A percentile compares a stretch with the other conserved stretches of the same genome.
phyloP scores from a whole-genome alignment of 2,888 invertebrate genomes.

The Leptopterna dolabrata region DNA sequence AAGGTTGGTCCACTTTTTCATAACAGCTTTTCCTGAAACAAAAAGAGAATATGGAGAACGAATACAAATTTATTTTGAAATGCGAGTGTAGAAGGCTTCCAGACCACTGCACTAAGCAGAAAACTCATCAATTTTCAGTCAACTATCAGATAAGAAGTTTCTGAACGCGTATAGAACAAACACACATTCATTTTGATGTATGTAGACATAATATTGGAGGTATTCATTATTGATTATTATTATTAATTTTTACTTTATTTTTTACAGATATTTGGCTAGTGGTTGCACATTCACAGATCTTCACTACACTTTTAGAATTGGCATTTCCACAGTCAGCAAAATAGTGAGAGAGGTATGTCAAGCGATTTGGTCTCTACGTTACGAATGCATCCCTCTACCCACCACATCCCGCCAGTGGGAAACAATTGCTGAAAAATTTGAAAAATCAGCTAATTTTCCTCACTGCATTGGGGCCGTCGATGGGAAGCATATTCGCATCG shows the following conservation, averaged over 20 bases:
- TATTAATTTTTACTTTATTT: background rate
- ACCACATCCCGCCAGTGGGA: slow-evolving; percentile 58
- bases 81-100: too few relatives aligned
- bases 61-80: too few relatives aligned
- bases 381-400: slow-evolving; percentile 60
- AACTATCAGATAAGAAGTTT: too few relatives aligned
- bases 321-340: slow-evolving; percentile 60
- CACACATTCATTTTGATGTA: too few relatives aligned
- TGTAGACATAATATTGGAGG: too few relatives aligned
- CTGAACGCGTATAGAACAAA: too few relatives aligned
- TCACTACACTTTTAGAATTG: slow-evolving; percentile 60
- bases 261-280: slow-evolving; percentile 62
- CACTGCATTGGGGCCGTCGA: slow-evolving; percentile 62
- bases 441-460: slow-evolving; percentile 61
- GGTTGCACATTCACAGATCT: too few relatives aligned
- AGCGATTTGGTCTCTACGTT: slow-evolving; percentile 60
- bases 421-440: slow-evolving; percentile 61
- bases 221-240: too few relatives aligned
- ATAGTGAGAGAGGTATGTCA: slow-evolving; percentile 61
- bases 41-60: too few relatives aligned
- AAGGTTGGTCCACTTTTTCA: background rate
- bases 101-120: background rate
- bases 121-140: background rate
- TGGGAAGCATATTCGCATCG: slow-evolving; percentile 61
- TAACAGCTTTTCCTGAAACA: background rate